A percentile compares a stretch with the other conserved stretches of the same genome.
These are phyloP conservation scores for Acleris cristana DNA, from an alignment of 2,888 invertebrate genomes.

Conservation along the genomic window DNA sequence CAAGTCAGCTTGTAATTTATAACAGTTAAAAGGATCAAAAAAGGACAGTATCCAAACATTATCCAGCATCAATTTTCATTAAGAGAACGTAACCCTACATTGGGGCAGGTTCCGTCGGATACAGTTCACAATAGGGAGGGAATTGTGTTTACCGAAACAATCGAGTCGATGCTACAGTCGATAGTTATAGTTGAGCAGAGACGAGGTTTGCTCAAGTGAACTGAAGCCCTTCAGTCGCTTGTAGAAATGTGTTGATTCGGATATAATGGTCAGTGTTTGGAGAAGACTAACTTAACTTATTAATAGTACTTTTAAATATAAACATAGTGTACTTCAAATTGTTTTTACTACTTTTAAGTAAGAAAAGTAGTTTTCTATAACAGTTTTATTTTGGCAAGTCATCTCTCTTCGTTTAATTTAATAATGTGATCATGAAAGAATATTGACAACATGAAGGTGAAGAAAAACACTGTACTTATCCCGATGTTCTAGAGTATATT, in stretches of 20 bases:
- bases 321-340: too few species aligned
- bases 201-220: constrained; percentile 1
- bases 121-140: constrained; percentile 8
- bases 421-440: too few species aligned
- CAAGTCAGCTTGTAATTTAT: constrained; percentile 27
- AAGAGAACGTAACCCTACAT: constrained; percentile 15
- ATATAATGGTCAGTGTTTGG: neutral
- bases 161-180: constrained; percentile 8
- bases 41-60: constrained; percentile 18
- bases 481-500: too few species aligned
- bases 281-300: too few species aligned
- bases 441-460: too few species aligned
- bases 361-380: too few species aligned
- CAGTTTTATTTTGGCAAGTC: too few species aligned
- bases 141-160: constrained; percentile 6
- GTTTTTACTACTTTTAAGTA: too few species aligned
- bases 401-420: too few species aligned
- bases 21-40: constrained; percentile 20
- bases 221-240: neutral
- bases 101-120: constrained; percentile 12
- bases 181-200: neutral
- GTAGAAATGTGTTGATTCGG: neutral
- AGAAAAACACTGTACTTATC: too few species aligned
- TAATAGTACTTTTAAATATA: too few species aligned
- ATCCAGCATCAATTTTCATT: constrained; percentile 34